Evolutionary conservation across 2,888 invertebrate genomes (phyloP).

Genomic region (Callosobruchus maculatus): DNA sequence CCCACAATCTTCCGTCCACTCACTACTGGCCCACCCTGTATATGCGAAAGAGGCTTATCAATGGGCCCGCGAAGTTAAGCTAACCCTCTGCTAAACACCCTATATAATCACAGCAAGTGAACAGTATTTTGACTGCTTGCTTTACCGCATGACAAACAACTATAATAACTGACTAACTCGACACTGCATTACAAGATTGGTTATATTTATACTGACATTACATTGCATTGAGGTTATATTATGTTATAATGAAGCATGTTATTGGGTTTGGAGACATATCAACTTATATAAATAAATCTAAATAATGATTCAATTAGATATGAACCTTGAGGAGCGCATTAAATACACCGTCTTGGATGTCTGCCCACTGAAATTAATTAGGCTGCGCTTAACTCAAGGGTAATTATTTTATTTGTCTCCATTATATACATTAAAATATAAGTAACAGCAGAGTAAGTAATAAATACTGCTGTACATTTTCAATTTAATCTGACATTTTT

Average conservation of each 20-base stretch:
- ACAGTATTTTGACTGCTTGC: too few relatives aligned
- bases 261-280: neutral
- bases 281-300: neutral
- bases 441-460: too few relatives aligned
- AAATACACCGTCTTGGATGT: neutral
- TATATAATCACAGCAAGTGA: too few relatives aligned
- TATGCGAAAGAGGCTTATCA: too few relatives aligned
- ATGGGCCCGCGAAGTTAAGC: too few relatives aligned
- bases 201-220: neutral
- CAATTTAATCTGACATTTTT: too few relatives aligned
- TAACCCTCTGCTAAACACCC: too few relatives aligned
- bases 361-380: neutral
- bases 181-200: neutral
- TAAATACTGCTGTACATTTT: too few relatives aligned
- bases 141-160: neutral
- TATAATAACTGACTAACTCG: neutral
- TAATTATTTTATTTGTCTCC: neutral
- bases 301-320: neutral
- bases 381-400: neutral
- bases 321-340: neutral
- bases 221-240: neutral
- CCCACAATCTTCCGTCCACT: too few relatives aligned
- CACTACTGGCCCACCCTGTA: too few relatives aligned
- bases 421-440: too few relatives aligned
- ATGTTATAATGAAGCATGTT: neutral